Percentiles rank a stretch among this genome's conserved stretches.
phyloP scores from a whole-genome alignment of 2,888 invertebrate species.

The Stegophylla sp. region DNA sequence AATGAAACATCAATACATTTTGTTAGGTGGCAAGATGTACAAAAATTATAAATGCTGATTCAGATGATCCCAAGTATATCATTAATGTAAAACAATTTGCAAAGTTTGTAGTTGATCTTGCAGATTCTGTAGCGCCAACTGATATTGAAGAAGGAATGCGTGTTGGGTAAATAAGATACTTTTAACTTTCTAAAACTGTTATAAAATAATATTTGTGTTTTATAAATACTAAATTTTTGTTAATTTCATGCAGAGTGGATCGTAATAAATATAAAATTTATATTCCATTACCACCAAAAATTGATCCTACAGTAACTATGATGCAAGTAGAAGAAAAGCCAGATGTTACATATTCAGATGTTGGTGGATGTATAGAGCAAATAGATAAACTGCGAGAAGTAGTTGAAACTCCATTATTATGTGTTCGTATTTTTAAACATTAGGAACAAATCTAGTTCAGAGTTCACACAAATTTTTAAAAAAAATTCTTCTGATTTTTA shows the following conservation, averaged over 20 bases:
- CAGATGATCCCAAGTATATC: slow-evolving; percentile 97
- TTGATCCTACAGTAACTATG: slow-evolving; percentile 99
- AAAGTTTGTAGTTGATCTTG: slow-evolving; percentile 87
- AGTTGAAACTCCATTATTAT: slow-evolving; percentile 95
- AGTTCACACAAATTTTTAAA: too few relatives aligned
- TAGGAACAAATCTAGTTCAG: too few relatives aligned
- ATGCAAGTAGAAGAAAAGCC: slow-evolving; percentile 99
- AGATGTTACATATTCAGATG: slow-evolving; percentile 99
- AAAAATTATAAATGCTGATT: slow-evolving; percentile 96
- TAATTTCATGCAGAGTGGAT: slow-evolving; percentile 77
- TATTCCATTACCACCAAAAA: slow-evolving; percentile 98
- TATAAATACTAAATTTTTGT: slow-evolving; percentile 36
- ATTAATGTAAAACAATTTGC: slow-evolving; percentile 99
- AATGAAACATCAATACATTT: too few relatives aligned
- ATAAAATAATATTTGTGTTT: too few relatives aligned
- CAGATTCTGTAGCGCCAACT: slow-evolving; percentile 63
- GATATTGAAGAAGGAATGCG: slow-evolving; percentile 91
- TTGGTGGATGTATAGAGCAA: slow-evolving; percentile 99
- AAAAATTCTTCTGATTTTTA: too few relatives aligned
- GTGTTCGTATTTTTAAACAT: slow-evolving; percentile 74
- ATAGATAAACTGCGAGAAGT: slow-evolving; percentile 98
- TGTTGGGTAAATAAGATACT: slow-evolving; percentile 75
- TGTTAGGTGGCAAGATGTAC: slow-evolving; percentile 93
- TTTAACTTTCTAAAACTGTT: slow-evolving; percentile 10
- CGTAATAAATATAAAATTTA: slow-evolving; percentile 99